These are phyloP conservation scores for Heliconius cydno DNA, from an alignment of 2,888 invertebrate species.

Conservation along the genomic window DNA sequence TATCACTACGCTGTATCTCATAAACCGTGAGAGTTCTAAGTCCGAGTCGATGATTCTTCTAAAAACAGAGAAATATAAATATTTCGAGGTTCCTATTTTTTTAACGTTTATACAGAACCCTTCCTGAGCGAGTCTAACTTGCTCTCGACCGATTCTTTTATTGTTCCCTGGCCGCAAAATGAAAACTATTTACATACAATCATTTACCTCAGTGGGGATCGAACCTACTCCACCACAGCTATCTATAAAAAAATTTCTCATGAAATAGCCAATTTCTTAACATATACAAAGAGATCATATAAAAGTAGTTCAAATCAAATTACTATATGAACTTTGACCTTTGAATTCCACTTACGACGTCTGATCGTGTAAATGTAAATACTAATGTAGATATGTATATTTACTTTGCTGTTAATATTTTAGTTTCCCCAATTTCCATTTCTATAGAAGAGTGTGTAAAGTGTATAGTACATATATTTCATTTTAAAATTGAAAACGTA, in stretches of 20 bases:
- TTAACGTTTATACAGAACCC: no score
- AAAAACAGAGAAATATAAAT: no score
- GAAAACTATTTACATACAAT: not conserved
- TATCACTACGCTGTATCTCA: no score
- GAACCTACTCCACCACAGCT: not conserved
- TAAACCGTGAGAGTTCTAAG: no score
- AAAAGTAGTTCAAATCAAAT: slow-evolving; percentile 4
- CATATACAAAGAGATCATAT: not conserved
- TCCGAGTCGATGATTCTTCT: no score
- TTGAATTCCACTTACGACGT: not conserved
- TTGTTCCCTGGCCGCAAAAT: no score
- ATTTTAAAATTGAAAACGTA: not conserved
- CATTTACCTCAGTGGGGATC: not conserved
- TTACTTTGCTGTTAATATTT: not conserved
- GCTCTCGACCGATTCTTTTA: no score
- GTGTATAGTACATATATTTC: not conserved
- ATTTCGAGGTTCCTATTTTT: no score
- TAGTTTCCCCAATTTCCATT: not conserved
- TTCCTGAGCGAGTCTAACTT: no score
- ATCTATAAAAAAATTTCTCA: not conserved
- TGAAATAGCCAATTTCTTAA: not conserved
- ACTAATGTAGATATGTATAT: not conserved
- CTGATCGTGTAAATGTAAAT: no score
- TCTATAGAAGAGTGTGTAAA: not conserved
- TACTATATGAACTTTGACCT: slow-evolving; percentile 8